Conservation (phyloP, 2,888 invertebrate genomes). For the Buathra laborator region DNA sequence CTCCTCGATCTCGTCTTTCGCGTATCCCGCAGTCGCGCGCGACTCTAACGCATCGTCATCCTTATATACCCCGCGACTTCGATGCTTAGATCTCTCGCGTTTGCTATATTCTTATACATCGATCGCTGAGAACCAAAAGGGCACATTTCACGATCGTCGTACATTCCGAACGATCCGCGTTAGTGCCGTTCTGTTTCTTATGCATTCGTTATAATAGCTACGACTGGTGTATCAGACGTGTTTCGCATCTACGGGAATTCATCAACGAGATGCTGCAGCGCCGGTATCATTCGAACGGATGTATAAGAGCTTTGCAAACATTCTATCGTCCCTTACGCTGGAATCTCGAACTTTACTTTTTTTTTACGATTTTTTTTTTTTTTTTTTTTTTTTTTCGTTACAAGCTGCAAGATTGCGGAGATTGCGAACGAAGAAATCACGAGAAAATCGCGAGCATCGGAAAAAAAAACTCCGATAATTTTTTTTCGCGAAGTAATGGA, state of each 20-base stretch:
- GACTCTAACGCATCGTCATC: slow-evolving; percentile 33
- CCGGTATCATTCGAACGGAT: slow-evolving; percentile 60
- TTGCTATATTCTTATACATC: too few relatives aligned
- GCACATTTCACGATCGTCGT: too few relatives aligned
- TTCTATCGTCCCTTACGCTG: slow-evolving; percentile 69
- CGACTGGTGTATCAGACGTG: background rate
- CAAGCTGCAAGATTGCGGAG: background rate
- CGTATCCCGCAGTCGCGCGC: slow-evolving; percentile 49
- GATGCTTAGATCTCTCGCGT: background rate
- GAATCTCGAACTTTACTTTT: slow-evolving; percentile 54
- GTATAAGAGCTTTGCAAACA: slow-evolving; percentile 57
- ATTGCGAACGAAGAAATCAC: background rate
- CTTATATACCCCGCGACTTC: background rate
- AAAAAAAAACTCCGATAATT: slow-evolving; percentile 11
- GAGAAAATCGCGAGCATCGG: slow-evolving; percentile 7
- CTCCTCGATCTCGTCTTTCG: slow-evolving; percentile 36
- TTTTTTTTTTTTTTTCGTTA: slow-evolving; percentile 1
- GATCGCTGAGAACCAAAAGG: too few relatives aligned
- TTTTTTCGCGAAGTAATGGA: background rate
- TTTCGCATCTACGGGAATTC: slow-evolving; percentile 64
- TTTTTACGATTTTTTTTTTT: slow-evolving; percentile 29
- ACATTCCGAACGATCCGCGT: too few relatives aligned
- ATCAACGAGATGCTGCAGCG: slow-evolving; percentile 61
- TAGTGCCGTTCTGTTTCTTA: too few relatives aligned
- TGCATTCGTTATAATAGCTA: background rate